phyloP scores from a whole-genome alignment of 1,140 invertebrate species.

The Cydia fagiglandana region DNA sequence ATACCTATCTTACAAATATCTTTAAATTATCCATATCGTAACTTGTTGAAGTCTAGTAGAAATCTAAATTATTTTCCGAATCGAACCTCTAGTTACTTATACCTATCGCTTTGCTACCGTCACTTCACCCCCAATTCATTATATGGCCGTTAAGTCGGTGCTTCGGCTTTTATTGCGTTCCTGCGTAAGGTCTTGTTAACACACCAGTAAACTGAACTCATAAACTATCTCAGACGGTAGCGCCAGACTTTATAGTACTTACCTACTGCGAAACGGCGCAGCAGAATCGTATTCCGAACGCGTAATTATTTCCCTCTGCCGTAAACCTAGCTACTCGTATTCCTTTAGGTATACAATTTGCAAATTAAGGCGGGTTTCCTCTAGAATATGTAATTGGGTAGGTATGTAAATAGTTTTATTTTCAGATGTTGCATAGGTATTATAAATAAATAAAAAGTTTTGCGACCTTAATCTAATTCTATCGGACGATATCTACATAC shows the following conservation, averaged over 20 bases:
- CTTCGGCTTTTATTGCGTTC: slow-evolving; percentile 6
- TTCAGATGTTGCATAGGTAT: neutral
- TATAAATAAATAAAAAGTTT: neutral
- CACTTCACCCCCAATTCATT: slow-evolving; percentile 7
- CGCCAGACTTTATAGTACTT: slow-evolving; percentile 12
- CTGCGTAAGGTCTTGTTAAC: slow-evolving; percentile 26
- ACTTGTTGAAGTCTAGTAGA: too few species aligned
- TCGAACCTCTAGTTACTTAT: too few species aligned
- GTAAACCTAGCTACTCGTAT: slow-evolving; percentile 5
- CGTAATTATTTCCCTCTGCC: neutral
- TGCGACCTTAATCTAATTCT: neutral
- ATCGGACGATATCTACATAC: too few species aligned
- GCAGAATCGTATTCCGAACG: slow-evolving; percentile 18
- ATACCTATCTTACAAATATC: too few species aligned
- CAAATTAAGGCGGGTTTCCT: too few species aligned
- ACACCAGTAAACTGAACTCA: slow-evolving; percentile 9
- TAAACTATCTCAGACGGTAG: slow-evolving; percentile 30
- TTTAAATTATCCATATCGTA: too few species aligned
- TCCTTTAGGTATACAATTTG: too few species aligned
- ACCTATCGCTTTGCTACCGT: neutral
- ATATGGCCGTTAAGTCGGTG: slow-evolving; percentile 12
- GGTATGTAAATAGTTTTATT: too few species aligned
- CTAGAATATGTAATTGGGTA: too few species aligned
- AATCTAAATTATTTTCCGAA: too few species aligned
- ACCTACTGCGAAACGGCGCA: neutral